These are phyloP conservation scores for Casuarius casuarius DNA, from an alignment of 2,113 vertebrate genomes.

Conservation along the genomic window DNA sequence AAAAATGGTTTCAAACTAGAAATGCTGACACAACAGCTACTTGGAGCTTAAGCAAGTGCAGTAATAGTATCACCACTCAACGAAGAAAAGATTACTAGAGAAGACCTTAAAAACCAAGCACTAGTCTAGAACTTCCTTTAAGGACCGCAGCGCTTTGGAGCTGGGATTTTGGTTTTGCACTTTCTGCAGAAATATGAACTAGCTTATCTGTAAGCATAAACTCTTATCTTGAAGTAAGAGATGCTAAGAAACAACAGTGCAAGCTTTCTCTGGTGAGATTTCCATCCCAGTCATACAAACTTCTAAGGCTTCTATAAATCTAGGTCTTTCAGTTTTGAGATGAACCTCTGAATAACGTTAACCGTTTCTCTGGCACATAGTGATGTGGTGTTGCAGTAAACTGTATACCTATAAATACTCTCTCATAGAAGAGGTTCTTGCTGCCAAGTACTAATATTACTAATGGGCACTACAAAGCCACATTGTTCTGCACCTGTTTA, in stretches of 20 bases:
- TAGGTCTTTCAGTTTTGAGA: not conserved
- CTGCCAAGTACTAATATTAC: not conserved
- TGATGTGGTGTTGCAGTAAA: not conserved
- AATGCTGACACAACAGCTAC: not conserved
- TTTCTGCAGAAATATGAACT: not conserved
- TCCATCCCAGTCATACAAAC: not conserved
- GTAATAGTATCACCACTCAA: not conserved
- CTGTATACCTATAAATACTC: not conserved
- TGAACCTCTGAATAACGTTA: not conserved
- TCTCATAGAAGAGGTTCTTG: not conserved
- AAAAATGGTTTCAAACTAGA: not conserved
- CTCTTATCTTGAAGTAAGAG: not conserved
- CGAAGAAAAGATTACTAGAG: not conserved
- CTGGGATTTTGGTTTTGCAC: not conserved
- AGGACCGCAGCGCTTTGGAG: not conserved
- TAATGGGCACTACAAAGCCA: conserved; percentile 60
- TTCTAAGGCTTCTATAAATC: not conserved
- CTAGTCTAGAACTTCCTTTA: not conserved
- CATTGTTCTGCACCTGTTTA: conserved; percentile 39
- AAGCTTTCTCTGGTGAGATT: not conserved
- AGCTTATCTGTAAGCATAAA: not conserved
- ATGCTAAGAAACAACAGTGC: rapidly evolving
- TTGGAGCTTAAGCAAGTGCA: not conserved
- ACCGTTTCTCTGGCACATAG: not conserved
- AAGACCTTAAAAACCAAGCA: not conserved